phyloP scores from a whole-genome alignment of 1,140 invertebrate genomes.

The Leptopilina clavipes region DNA sequence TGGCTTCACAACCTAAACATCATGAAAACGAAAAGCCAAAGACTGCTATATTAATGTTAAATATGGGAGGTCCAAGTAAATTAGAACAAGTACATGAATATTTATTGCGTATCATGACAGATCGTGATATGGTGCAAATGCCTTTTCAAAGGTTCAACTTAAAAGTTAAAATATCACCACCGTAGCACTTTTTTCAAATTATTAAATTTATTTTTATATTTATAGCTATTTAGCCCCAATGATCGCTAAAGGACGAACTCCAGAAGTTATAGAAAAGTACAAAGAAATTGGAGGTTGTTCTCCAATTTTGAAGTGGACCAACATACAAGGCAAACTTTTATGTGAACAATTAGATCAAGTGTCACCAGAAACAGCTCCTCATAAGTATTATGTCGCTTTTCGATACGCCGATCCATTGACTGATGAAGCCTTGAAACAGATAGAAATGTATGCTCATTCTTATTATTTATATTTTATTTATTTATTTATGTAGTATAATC shows the following conservation, averaged over 20 bases:
- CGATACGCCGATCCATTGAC: conserved; percentile 94
- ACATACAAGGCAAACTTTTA: conserved; percentile 89
- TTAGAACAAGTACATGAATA: conserved; percentile 92
- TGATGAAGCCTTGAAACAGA: conserved; percentile 85
- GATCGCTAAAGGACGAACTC: conserved; percentile 91
- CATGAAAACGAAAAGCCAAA: conserved; percentile 76
- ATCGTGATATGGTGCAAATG: conserved; percentile 96
- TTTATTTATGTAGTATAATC: background rate
- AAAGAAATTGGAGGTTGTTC: conserved; percentile 96
- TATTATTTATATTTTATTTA: too few species aligned
- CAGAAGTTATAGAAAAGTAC: conserved; percentile 94
- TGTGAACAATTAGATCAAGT: conserved; percentile 88
- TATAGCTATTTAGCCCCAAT: conserved; percentile 86
- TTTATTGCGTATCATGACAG: conserved; percentile 92
- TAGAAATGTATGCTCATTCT: conserved; percentile 84
- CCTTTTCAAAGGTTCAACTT: conserved; percentile 85
- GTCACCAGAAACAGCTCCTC: conserved; percentile 90
- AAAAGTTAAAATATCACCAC: too few species aligned
- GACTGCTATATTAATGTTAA: conserved; percentile 96
- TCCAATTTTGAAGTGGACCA: conserved; percentile 95
- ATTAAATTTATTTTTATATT: conserved; percentile 40
- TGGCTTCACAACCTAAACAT: conserved; percentile 53
- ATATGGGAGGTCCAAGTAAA: conserved; percentile 95
- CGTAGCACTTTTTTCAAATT: conserved; percentile 37
- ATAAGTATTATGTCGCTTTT: conserved; percentile 96